Percentiles rank a stretch among this genome's conserved stretches.
Evolutionary conservation across 2,888 invertebrate species (phyloP).

Genomic region (Dynastes maya): DNA sequence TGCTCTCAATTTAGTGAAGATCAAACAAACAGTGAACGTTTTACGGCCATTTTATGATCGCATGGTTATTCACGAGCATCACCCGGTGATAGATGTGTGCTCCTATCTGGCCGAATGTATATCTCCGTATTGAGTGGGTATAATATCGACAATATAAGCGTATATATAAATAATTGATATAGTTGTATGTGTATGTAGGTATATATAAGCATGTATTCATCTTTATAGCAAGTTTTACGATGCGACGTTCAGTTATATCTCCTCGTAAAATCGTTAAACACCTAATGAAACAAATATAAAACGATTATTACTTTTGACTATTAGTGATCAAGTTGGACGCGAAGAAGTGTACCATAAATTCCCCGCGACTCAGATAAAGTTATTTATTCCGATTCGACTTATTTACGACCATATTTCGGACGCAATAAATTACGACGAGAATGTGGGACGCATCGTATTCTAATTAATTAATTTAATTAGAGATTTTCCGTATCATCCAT

Average conservation of each 20-base stretch:
- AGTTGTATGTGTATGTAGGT: slow-evolving; percentile 14
- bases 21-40: slow-evolving; percentile 26
- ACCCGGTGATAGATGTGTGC: slow-evolving; percentile 14
- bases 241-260: slow-evolving; percentile 48
- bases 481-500: background rate
- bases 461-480: slow-evolving; percentile 31
- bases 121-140: background rate
- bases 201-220: slow-evolving; percentile 37
- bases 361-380: slow-evolving; percentile 24
- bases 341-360: slow-evolving; percentile 36
- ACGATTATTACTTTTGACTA: slow-evolving; percentile 41
- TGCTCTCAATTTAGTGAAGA: slow-evolving; percentile 30
- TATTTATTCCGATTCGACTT: slow-evolving; percentile 34
- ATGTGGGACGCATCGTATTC: slow-evolving; percentile 12
- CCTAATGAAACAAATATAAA: slow-evolving; percentile 54
- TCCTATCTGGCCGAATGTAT: background rate
- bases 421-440: slow-evolving; percentile 26
- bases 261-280: slow-evolving; percentile 54
- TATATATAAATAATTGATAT: slow-evolving; percentile 31
- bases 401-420: slow-evolving; percentile 39
- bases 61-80: slow-evolving; percentile 3
- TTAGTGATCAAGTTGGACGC: slow-evolving; percentile 26
- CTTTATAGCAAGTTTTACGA: slow-evolving; percentile 49
- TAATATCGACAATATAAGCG: background rate
- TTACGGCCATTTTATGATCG: slow-evolving; percentile 19